Percentiles rank a stretch among this genome's conserved stretches.
Conservation (phyloP, 2,113 vertebrate genomes). For the Plotosus lineatus region DNA sequence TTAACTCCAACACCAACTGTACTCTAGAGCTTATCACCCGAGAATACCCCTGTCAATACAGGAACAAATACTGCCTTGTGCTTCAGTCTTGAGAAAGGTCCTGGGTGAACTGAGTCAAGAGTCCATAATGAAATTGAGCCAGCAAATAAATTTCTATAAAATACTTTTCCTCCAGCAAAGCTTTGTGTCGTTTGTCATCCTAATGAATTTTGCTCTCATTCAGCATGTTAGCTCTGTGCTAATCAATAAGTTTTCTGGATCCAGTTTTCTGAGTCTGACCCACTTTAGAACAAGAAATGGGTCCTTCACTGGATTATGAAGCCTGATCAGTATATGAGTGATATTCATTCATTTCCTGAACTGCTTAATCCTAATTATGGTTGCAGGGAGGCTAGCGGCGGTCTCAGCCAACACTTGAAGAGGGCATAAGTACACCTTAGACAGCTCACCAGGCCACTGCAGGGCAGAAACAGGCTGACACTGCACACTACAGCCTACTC, state of each 20-base stretch:
- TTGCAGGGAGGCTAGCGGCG: too few relatives aligned
- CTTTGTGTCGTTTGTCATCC: slow-evolving; percentile 21
- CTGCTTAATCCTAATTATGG: too few relatives aligned
- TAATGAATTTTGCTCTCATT: slow-evolving; percentile 33
- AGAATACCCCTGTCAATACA: too few relatives aligned
- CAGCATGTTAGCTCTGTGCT: slow-evolving; percentile 28
- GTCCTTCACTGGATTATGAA: background rate
- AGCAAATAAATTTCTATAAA: background rate
- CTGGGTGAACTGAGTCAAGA: background rate
- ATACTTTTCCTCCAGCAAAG: background rate
- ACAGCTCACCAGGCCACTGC: too few relatives aligned
- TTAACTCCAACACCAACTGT: background rate
- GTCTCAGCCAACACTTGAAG: too few relatives aligned
- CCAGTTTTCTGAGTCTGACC: background rate
- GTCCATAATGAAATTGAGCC: slow-evolving; percentile 1
- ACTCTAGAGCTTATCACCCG: background rate
- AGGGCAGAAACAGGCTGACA: too few relatives aligned
- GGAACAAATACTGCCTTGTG: background rate
- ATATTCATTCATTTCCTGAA: slow-evolving; percentile 34
- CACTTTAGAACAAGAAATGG: slow-evolving; percentile 10
- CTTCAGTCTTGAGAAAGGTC: background rate
- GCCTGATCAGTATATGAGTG: slow-evolving; percentile 29
- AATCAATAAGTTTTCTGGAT: slow-evolving; percentile 28
- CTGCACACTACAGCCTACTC: too few relatives aligned
- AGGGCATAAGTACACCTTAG: too few relatives aligned